Base-by-base conservation (phyloP, 2,797 vertebrate genomes). In the Chelonia mydas region DNA sequence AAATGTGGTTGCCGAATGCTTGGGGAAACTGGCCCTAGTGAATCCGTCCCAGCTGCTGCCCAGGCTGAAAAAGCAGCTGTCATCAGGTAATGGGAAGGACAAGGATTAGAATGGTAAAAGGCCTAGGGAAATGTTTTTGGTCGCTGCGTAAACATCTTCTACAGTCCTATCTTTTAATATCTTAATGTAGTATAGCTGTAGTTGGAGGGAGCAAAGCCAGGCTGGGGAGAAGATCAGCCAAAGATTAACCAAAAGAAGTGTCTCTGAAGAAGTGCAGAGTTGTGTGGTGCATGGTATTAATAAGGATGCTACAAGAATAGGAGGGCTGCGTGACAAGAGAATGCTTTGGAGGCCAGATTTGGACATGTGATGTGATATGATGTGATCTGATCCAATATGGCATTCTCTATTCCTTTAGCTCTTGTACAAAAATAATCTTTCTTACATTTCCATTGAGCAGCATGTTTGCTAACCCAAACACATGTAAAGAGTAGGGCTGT, bases 1-100 rank as follows among this genome's bases (percentile, higher is more conserved):
- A 95, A 99, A 98, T 1, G 99, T 99, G 93, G 99, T 99, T 96
- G 99, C 99, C 0, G 99, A 99, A 79, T 99, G 99, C 98, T 81
- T 99, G 76, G 99, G 99, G 10, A 99, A 99, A 97, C 98, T 99
- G 84, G 98, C 99, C 3, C 81, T 99, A 27, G 98, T 99, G 65
- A 98, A 99, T 79, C 99, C 99, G 1, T 96, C 97, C 0, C 98
- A 98, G 81, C 98, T 99, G 47, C 96, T 99, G 94, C 99, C 99
- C 50, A 97, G 98, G 50, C 98, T 99, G 74, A 99, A 97, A 94
- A 99, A 99, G 91, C 99, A 99, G 79, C 98, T 99, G 3, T 97
- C 98, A 2, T 98, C 99, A 97, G 99, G 99, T 99, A 98, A 89
- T 0, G 3, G 47, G 31, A 3, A 45, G 31, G 41, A 51, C 25